A percentile compares a stretch with the other conserved stretches of the same genome.
phyloP scores from a whole-genome alignment of 2,113 vertebrate species.

The Himantopus leucocephalus region DNA sequence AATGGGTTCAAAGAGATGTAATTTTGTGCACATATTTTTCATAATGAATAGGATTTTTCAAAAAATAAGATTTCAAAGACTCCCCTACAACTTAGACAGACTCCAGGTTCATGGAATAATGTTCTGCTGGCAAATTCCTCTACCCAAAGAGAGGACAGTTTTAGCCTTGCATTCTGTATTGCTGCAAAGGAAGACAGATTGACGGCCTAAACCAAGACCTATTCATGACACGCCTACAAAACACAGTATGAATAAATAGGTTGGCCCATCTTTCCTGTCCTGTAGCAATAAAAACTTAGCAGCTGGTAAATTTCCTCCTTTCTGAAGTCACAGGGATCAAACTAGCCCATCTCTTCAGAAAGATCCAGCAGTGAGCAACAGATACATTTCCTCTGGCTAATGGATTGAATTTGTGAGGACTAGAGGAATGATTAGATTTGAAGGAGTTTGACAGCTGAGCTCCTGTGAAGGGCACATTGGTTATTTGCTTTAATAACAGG shows the following conservation, averaged over 20 bases:
- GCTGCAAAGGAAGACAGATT: not conserved
- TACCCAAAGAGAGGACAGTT: not conserved
- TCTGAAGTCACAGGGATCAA: not conserved
- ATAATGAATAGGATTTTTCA: not conserved
- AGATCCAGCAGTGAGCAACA: not conserved
- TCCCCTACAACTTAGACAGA: not conserved
- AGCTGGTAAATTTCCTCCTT: not conserved
- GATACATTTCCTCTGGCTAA: not conserved
- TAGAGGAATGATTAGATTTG: not conserved
- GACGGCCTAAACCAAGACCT: not conserved
- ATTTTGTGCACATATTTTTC: not conserved
- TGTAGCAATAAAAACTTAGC: not conserved
- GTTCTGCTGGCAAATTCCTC: not conserved
- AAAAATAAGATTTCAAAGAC: not conserved
- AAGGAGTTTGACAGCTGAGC: not conserved
- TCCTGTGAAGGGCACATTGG: not conserved
- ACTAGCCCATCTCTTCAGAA: not conserved
- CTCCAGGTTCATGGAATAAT: not conserved
- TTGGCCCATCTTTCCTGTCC: not conserved
- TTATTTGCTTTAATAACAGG: constrained; percentile 15
- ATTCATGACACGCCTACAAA: not conserved
- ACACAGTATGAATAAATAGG: not conserved
- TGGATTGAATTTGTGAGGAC: not conserved
- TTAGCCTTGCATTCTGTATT: not conserved
- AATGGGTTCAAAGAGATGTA: not conserved